Base-by-base conservation (phyloP, 2,113 vertebrate species). In the Oncorhynchus kisutch region DNA sequence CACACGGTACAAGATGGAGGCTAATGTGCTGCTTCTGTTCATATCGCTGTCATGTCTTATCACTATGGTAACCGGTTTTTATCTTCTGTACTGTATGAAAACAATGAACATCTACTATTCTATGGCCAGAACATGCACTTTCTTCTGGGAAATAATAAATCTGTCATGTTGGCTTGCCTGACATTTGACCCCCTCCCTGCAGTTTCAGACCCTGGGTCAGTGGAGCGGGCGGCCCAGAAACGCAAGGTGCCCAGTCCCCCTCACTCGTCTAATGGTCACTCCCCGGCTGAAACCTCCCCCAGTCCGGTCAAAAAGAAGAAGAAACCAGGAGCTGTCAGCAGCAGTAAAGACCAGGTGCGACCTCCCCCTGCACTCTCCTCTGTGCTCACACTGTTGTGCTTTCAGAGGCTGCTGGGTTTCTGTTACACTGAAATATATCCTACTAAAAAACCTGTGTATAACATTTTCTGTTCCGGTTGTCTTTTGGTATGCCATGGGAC, bases 301-400 rank as follows among this genome's bases (percentile, higher is more conserved):
- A 96, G 95, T 82, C 96, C 97, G 25, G 88, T 95, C 77, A 99
- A 97, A 93, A 99, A 98, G 95, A 99, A 99, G 94, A 99, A 98
- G 93, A 99, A 98, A 91, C 97, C 97, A 20, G 97, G 97, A 77
- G 93, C 97, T 73, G 90, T 98, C 74, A 94, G 95, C 91, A 95
- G 90, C 89, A 96, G 88, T 92, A 99, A 99, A 92, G 97, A 99
- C 78, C 97, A 99, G 97, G 97, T 99, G 96, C 88, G 67, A 27
- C 65, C 39, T 70, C 54, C 66, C 8, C 27, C 25, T 20, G 18
- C 67, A 18, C 39, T 2, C 13, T 18, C 13, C 16, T 18, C 66
- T 31, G 24, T 29, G 3, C 25, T 27, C 4, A 39, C 16, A 16
- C 65, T 67, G 67, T 34, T 68, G 67, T 14, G 18, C 67, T 20